Evolutionary conservation across 2,888 invertebrate genomes (phyloP), one percentile per base, ranked within the genome.

Genomic region (Dromius quadrimaculatus): DNA sequence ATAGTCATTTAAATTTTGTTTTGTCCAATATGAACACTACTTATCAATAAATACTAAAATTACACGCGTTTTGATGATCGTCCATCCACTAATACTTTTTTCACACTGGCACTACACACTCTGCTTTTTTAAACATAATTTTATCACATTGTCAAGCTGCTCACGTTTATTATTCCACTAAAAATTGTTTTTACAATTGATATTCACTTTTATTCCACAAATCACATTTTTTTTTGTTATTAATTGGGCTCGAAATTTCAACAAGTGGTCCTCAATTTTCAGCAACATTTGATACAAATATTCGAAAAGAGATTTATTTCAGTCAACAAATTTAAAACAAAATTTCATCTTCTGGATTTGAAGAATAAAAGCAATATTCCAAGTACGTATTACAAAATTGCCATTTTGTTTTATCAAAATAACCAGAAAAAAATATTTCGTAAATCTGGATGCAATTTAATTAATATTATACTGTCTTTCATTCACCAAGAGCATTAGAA

Each of bases 1-100:
- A 54, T 54, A 54, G 50, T 54, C 50, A 54, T 54, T 15, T 54
- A 41, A 11, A 11, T 15, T 2, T 41, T 11, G 50, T 54, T 13
- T 28, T 28, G 50, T 54, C 50, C 50, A 54, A 54, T 54, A 54
- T 54, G 50, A 54, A 54, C 50, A 54, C 50, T 54, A 54, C 50
- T 54, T 54, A 54, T 15, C 5, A 15, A 11, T 22, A 28, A 54
- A 23, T 54, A 22, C 47, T 47, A 47, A 54, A 54, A 28, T 54
- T 28, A 54, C 50, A 54, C 50, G 23, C 23, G 32, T 11, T 54
- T 28, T 15, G 13, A 28, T 2, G n/a, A 54, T 54, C 50, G 50
- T 54, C 50, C 23, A 13, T 28, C 6, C 23, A 47, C 47, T n/a
- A n/a, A n/a, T n/a, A n/a, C n/a, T n/a, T n/a, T n/a, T 54, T 54